A percentile compares a stretch with the other conserved stretches of the same genome.
Conservation (phyloP, 2,797 vertebrate genomes). For the Selene dorsalis region DNA sequence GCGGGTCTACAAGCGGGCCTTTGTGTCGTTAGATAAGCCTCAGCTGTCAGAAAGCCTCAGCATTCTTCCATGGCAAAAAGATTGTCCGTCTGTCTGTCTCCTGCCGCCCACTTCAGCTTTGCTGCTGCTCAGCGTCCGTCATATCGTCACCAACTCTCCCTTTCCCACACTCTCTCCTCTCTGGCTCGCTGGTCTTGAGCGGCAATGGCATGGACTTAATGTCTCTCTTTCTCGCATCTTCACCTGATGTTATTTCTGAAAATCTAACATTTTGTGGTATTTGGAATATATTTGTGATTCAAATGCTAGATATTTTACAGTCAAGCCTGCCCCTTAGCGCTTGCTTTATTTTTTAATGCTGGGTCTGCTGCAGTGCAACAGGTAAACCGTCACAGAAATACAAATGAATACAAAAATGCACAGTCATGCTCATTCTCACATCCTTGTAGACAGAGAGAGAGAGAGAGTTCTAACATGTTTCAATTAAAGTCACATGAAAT, state of each 20-base stretch:
- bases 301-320: not conserved
- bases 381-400: not conserved
- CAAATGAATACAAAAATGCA: slow-evolving; percentile 4
- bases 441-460: not conserved
- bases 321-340: not conserved
- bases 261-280: not conserved
- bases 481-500: slow-evolving; percentile 26
- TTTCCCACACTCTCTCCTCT: slow-evolving; percentile 50
- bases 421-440: not conserved
- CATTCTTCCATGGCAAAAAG: slow-evolving; percentile 75
- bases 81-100: slow-evolving; percentile 69
- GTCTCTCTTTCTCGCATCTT: slow-evolving; percentile 11
- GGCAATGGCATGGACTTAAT: slow-evolving; percentile 6
- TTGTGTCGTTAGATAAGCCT: slow-evolving; percentile 80
- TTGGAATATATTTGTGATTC: slow-evolving; percentile 1
- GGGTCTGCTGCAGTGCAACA: slow-evolving; percentile 11
- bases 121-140: slow-evolving; percentile 54
- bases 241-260: not conserved
- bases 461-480: slow-evolving; percentile 8
- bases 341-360: not conserved
- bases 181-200: slow-evolving; percentile 24
- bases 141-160: slow-evolving; percentile 38
- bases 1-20: slow-evolving; percentile 72
- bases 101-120: slow-evolving; percentile 66
- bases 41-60: slow-evolving; percentile 86